Percentiles rank a stretch among this genome's conserved stretches.
Conservation (phyloP, 2,888 invertebrate genomes). For the Leptopterna dolabrata region DNA sequence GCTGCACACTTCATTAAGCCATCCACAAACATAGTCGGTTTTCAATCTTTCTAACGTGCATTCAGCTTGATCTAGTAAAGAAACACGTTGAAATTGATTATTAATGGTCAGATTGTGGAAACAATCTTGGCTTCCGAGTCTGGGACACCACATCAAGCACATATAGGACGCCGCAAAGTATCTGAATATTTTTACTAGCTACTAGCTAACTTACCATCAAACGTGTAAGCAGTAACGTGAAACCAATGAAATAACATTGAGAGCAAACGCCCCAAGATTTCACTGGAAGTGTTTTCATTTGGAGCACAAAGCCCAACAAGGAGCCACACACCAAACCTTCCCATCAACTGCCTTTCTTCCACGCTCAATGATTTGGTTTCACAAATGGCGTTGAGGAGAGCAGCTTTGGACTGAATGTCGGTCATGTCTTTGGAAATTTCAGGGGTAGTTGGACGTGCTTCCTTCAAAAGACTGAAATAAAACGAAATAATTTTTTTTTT, state of each 20-base stretch:
- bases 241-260: slow-evolving; percentile 99
- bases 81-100: background rate
- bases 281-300: slow-evolving; percentile 69
- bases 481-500: too few relatives aligned
- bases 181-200: too few relatives aligned
- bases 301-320: slow-evolving; percentile 93
- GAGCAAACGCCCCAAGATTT: slow-evolving; percentile 79
- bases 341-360: slow-evolving; percentile 90
- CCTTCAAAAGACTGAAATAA: slow-evolving; percentile 80
- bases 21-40: slow-evolving; percentile 90
- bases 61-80: slow-evolving; percentile 69
- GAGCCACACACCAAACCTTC: slow-evolving; percentile 97
- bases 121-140: too few relatives aligned
- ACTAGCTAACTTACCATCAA: slow-evolving; percentile 77
- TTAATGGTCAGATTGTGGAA: background rate
- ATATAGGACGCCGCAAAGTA: too few relatives aligned
- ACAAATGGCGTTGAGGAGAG: slow-evolving; percentile 62
- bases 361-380: slow-evolving; percentile 60
- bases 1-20: slow-evolving; percentile 87
- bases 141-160: too few relatives aligned
- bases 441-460: slow-evolving; percentile 79
- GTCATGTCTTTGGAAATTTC: slow-evolving; percentile 67
- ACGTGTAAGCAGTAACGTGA: slow-evolving; percentile 96
- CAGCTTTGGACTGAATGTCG: slow-evolving; percentile 67
- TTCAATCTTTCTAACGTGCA: slow-evolving; percentile 92